phyloP scores from a whole-genome alignment of 2,797 vertebrate species.

The Eremophila alpestris region DNA sequence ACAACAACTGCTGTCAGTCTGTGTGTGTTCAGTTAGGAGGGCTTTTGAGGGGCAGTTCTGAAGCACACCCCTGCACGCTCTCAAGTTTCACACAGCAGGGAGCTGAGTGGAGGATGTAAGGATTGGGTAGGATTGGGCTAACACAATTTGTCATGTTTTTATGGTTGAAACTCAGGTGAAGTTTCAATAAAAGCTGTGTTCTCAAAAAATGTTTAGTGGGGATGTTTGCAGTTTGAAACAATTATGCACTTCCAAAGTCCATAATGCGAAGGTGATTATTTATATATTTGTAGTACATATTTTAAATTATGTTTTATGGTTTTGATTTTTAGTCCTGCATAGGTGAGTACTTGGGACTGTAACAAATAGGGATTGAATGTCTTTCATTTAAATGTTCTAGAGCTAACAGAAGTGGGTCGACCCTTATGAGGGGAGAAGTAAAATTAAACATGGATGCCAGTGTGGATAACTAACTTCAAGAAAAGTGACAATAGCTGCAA shows the following conservation, averaged over 20 bases:
- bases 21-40: slow-evolving; percentile 6
- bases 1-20: neutral
- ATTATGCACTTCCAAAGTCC: neutral
- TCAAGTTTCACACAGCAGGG: neutral
- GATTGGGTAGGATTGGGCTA: neutral
- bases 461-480: neutral
- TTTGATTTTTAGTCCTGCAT: neutral
- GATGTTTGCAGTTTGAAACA: neutral
- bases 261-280: neutral
- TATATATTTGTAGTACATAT: neutral
- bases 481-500: neutral
- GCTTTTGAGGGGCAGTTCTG: neutral
- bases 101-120: neutral
- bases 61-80: neutral
- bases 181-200: neutral
- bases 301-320: neutral
- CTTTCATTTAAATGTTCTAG: neutral
- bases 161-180: neutral
- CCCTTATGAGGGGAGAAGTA: neutral
- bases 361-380: neutral
- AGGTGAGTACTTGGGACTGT: neutral
- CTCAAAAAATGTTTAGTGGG: neutral
- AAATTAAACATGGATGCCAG: neutral
- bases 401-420: neutral
- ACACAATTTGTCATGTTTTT: neutral